A percentile compares a stretch with the other conserved stretches of the same genome.
phyloP scores from a whole-genome alignment of 2,797 vertebrate species.

The Loriculus beryllinus region DNA sequence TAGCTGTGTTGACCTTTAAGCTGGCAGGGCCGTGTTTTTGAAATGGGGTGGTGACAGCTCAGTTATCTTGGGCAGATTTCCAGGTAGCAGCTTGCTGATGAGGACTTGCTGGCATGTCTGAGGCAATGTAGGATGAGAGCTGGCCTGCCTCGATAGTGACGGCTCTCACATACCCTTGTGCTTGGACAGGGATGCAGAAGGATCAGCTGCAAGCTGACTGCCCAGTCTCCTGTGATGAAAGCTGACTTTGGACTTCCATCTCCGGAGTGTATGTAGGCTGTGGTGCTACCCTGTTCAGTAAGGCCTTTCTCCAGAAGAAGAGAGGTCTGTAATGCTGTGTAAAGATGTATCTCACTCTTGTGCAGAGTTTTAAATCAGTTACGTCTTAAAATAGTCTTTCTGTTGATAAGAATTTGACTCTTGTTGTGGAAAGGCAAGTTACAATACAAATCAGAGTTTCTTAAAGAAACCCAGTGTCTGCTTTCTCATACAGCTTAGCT shows the following conservation, averaged over 20 bases:
- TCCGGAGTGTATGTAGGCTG: background rate
- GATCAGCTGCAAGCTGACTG: background rate
- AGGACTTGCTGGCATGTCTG: rapidly evolving
- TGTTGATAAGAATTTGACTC: background rate
- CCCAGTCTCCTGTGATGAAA: background rate
- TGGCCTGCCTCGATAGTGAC: rapidly evolving
- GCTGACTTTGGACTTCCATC: background rate
- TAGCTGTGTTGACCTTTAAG: background rate
- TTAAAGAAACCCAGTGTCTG: background rate
- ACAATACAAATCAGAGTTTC: background rate
- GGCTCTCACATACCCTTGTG: rapidly evolving
- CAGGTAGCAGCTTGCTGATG: background rate
- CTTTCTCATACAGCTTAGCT: background rate
- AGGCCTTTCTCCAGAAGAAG: background rate
- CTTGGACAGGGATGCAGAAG: background rate
- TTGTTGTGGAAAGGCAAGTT: background rate
- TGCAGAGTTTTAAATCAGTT: background rate
- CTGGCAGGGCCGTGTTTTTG: background rate
- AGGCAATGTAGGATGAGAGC: background rate
- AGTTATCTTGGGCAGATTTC: background rate
- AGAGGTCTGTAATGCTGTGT: background rate
- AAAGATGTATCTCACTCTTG: background rate
- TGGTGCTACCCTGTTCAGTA: background rate
- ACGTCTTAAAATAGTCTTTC: background rate
- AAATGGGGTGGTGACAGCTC: background rate